Base-by-base conservation (phyloP, 2,888 invertebrate genomes). In the Masnerella sp. region DNA sequence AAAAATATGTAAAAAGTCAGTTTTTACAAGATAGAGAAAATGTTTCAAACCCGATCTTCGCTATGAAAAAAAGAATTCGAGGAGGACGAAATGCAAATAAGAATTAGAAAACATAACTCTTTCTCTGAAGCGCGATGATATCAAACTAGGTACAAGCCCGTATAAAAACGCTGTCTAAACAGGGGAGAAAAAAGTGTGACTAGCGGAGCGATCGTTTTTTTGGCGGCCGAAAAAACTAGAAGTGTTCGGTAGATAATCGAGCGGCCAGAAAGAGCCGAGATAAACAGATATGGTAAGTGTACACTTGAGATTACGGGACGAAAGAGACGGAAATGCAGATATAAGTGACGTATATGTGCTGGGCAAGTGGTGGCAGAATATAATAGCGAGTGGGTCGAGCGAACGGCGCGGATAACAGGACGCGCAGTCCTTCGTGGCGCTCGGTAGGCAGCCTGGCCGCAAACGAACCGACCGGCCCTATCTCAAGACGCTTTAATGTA, bases 401-500 rank as follows among this genome's bases (percentile, higher is more conserved):
- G 30, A 71, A 30, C 58, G 40, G 47, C 40, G 11, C 73, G 64
- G 67, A 76, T 76, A 73, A 76, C 69, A 72, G 69, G 69, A 75
- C 59, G 51, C 51, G 40, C 65, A 69, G 75, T 72, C 72, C 75
- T 75, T 71, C 58, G 69, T 62, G 62, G 62, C 18, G 62, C 58
- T 68, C 51, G 59, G 64, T 67, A 68, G 61, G 71, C 67, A 71
- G 71, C 54, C 51, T 52, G 56, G 67, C 82, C 82, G 85, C 86
- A 85, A 86, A 86, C 84, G 84, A 83, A 79, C 84, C 83, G 78
- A 82, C 80, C 82, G 64, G 8, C 40, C 70, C 84, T 85, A 85
- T 85, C 84, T 84, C 85, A 84, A 85, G 83, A 85, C 84, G 84
- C 84, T 85, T 85, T 85, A 85, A 84, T 85, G 85, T 84, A 82